phyloP scores from a whole-genome alignment of 2,797 vertebrate species.

The Peromyscus aztecus region DNA sequence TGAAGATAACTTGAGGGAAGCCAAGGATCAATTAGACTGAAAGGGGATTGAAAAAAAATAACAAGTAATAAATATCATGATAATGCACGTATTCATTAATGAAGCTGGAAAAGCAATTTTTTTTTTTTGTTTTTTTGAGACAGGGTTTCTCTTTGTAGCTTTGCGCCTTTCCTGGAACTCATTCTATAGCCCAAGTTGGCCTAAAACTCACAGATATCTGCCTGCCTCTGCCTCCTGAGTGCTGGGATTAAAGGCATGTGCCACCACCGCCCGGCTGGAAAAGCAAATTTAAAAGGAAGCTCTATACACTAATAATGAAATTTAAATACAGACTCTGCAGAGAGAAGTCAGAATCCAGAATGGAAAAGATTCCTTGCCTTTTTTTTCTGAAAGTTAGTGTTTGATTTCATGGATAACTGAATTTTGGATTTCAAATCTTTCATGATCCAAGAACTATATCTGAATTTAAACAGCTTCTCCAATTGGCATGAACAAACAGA shows the following conservation, averaged over 20 bases:
- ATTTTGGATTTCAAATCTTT: slow-evolving; percentile 84
- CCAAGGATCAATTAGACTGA: not conserved
- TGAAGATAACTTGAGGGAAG: not conserved
- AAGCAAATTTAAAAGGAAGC: not conserved
- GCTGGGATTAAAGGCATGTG: too few species aligned
- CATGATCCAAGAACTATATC: slow-evolving; percentile 84
- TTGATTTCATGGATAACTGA: slow-evolving; percentile 86
- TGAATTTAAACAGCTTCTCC: slow-evolving; percentile 84
- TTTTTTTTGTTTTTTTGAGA: too few species aligned
- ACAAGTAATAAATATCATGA: not conserved
- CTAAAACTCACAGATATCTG: too few species aligned
- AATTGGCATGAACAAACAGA: slow-evolving; percentile 85
- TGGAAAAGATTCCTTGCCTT: slow-evolving; percentile 67
- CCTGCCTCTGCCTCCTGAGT: too few species aligned
- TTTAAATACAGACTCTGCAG: slow-evolving; percentile 57
- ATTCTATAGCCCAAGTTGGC: too few species aligned
- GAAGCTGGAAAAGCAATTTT: not conserved
- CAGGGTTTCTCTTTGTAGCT: too few species aligned
- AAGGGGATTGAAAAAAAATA: not conserved
- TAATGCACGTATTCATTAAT: not conserved
- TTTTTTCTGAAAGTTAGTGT: slow-evolving; percentile 38
- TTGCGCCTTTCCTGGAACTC: too few species aligned
- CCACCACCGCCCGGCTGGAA: too few species aligned
- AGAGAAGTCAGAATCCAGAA: slow-evolving; percentile 65
- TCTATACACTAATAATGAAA: not conserved